Evolutionary conservation across 2,797 vertebrate species (phyloP), one percentile per base, ranked within the genome.

Genomic region (Sebastes cheni): DNA sequence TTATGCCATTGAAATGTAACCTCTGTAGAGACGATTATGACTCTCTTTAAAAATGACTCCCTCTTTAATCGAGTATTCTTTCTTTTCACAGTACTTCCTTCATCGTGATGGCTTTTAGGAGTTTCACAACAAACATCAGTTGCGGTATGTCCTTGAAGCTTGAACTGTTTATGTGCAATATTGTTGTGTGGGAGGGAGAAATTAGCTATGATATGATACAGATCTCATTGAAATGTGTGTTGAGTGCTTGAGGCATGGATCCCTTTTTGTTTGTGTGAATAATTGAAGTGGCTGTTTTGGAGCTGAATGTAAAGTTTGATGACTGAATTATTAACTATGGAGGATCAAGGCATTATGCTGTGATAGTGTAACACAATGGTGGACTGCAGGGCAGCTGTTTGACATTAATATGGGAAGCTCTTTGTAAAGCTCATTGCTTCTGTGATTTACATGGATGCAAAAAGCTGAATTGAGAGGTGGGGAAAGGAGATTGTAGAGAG

Each of bases 341-440:
- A 67, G 70, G 30, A 78, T 75, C 29, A 58, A 30, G 23, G 55
- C 9, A 12, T 75, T 60, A 55, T 67, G 55, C 18, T 72, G 30
- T 27, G 46, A 39, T 23, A 8, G 4, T 30, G 14, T 29, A 20
- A 52, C 34, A 69, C 27, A 65, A 25, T 27, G 54, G 12, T 27
- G 42, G 54, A 22, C 16, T 46, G 29, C n/a, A 67, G 6, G 3
- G 27, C 13, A 9, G 34, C 10, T 25, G 61, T 46, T 13, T 69
- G 30, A 60, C 67, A 62, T 76, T 56, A 55, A 72, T 78, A 52
- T 71, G 42, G 29, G 36, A 71, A 39, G 36, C 6, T 59, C n/a
- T 42, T 46, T 61, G 32, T 58, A 12, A 58, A 55, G 36, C 8
- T 18, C n/a, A 34, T 6, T 56, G 13, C 52, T 34, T 69, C n/a